Conservation (phyloP, 2,888 invertebrate species). For the Synergus gifuensis region DNA sequence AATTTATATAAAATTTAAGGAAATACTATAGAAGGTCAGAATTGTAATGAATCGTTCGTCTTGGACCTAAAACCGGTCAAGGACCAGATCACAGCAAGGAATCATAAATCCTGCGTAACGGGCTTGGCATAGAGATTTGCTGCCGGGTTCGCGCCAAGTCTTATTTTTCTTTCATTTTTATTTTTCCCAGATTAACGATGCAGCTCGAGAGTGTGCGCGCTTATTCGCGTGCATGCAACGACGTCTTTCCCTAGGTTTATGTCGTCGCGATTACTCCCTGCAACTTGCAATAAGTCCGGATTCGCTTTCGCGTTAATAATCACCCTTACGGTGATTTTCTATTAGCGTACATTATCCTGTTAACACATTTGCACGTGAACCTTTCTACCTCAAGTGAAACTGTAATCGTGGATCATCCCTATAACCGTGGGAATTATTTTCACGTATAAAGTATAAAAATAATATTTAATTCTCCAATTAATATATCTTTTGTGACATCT, state of each 20-base stretch:
- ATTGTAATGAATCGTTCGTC: conserved; percentile 34
- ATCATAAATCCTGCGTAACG: conserved; percentile 70
- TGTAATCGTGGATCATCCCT: conserved; percentile 30
- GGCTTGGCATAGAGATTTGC: conserved; percentile 60
- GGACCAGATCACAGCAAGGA: conserved; percentile 59
- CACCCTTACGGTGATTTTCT: conserved; percentile 40
- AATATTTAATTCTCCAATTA: not conserved
- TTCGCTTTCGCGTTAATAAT: conserved; percentile 49
- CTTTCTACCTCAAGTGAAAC: not conserved
- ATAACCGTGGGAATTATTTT: conserved; percentile 34
- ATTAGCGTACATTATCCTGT: conserved; percentile 32
- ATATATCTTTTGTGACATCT: too few relatives aligned
- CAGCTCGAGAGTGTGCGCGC: conserved; percentile 36
- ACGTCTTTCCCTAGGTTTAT: conserved; percentile 31
- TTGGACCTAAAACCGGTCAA: conserved; percentile 66
- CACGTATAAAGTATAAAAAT: not conserved
- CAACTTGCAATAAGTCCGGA: conserved; percentile 46
- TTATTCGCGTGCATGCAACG: not conserved
- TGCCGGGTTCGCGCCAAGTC: conserved; percentile 58
- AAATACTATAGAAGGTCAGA: not conserved
- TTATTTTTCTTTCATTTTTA: conserved; percentile 59
- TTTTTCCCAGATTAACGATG: conserved; percentile 58
- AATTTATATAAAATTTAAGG: not conserved
- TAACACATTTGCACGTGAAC: conserved; percentile 25
- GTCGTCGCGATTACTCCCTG: conserved; percentile 62